Base-by-base conservation (phyloP, 1,140 invertebrate species). In the Zaprionus taronus region DNA sequence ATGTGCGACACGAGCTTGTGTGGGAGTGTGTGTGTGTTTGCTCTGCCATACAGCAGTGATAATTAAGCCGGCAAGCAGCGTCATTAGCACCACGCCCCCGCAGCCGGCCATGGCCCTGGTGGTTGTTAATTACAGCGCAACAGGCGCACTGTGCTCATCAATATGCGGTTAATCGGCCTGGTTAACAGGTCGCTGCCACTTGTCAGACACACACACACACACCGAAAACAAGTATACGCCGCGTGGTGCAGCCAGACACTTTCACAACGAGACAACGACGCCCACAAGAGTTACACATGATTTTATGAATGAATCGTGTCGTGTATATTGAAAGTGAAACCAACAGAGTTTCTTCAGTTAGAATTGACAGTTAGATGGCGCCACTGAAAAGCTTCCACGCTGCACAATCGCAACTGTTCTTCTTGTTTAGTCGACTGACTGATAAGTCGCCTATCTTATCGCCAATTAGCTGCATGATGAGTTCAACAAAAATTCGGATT, bases 371-470 rank as follows among this genome's bases (percentile, higher is more conserved):
- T 17, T 77, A 79, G 77, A 79, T 77, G 77, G 77, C 77, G 77
- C 73, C 64, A 77, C 38, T 2, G 12, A 56, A 75, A 58, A 71
- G 53, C 67, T 71, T 64, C 15, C 9, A 38, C 22, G 12, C 41
- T 58, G 70, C 62, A 66, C 70, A 66, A 26, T 65, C n/a, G 24
- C 53, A 44, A 47, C 28, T 56, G 7, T 20, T 20, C 56, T 17
- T 63, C 36, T 64, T 36, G 28, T 69, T 64, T 49, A 47, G 17
- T 7, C 0, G 41, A 14, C 49, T 28, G 31, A 22, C 62, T 80
- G 84, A 89, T 84, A 89, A 84, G 56, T 53, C 51, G 56, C 69
- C 56, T 89, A 89, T 89, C 84, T 89, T 89, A 89, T 89, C 84
- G 75, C 34, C 47, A 81, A 77, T 79, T 90, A 77, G 60, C 85